Evolutionary conservation across 1,140 invertebrate genomes (phyloP).

Genomic region (Hermatobates lingyangjiaoensis): DNA sequence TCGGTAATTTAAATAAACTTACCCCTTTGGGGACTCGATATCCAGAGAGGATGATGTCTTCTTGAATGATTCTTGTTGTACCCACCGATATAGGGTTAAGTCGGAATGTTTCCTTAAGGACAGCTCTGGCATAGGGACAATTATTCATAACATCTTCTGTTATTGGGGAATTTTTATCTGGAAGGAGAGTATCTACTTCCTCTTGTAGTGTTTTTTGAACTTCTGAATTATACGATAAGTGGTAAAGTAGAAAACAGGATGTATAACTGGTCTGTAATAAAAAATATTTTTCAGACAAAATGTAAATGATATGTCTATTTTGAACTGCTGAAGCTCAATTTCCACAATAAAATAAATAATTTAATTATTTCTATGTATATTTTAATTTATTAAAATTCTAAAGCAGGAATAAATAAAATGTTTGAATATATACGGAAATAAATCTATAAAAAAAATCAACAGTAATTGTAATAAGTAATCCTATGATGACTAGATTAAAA

Average conservation of each 20-base stretch:
- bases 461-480: too few relatives aligned
- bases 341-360: too few relatives aligned
- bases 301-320: too few relatives aligned
- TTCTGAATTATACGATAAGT: slow-evolving; percentile 49
- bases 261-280: slow-evolving; percentile 58
- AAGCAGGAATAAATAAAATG: too few relatives aligned
- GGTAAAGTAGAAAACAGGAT: slow-evolving; percentile 59
- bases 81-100: slow-evolving; percentile 68
- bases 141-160: slow-evolving; percentile 34
- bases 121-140: slow-evolving; percentile 53
- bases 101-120: slow-evolving; percentile 66
- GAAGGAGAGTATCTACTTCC: slow-evolving; percentile 39
- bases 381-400: too few relatives aligned
- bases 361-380: too few relatives aligned
- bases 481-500: too few relatives aligned
- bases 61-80: slow-evolving; percentile 53
- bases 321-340: too few relatives aligned
- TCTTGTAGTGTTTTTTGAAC: slow-evolving; percentile 49
- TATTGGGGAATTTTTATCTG: slow-evolving; percentile 25
- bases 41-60: slow-evolving; percentile 56
- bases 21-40: slow-evolving; percentile 72
- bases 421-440: too few relatives aligned
- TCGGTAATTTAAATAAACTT: slow-evolving; percentile 23
- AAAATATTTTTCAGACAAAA: too few relatives aligned
- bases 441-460: too few relatives aligned